A percentile compares a stretch with the other conserved stretches of the same genome.
phyloP scores from a whole-genome alignment of 2,797 vertebrate genomes.

The Podarcis siculus region DNA sequence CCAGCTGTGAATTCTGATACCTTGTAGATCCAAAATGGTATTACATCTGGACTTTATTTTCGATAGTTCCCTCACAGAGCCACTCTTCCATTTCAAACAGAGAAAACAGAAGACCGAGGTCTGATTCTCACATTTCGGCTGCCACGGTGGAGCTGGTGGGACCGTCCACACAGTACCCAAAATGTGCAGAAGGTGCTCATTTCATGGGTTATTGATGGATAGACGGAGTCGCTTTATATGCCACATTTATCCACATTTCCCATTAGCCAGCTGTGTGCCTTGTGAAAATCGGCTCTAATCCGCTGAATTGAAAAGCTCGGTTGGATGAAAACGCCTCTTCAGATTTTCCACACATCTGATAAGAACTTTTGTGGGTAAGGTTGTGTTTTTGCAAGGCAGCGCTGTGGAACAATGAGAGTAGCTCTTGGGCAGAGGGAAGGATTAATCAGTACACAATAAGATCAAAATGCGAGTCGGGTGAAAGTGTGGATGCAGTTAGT shows the following conservation, averaged over 20 bases:
- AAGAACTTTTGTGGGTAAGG: too few relatives aligned
- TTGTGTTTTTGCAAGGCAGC: too few relatives aligned
- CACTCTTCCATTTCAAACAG: conserved; percentile 21
- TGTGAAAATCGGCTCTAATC: too few relatives aligned
- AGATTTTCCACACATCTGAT: too few relatives aligned
- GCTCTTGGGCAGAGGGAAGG: too few relatives aligned
- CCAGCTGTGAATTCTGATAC: conserved; percentile 19
- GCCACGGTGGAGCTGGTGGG: background rate
- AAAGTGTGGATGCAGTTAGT: too few relatives aligned
- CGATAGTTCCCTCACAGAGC: conserved; percentile 20
- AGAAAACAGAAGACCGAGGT: conserved; percentile 16
- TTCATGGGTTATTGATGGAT: background rate
- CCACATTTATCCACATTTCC: background rate
- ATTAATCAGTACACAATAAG: too few relatives aligned
- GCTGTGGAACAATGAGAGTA: too few relatives aligned
- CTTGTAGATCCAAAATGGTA: conserved; percentile 1
- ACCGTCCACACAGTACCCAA: background rate
- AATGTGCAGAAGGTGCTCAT: background rate
- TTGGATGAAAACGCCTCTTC: too few relatives aligned
- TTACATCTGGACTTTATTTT: conserved; percentile 20
- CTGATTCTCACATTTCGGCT: background rate
- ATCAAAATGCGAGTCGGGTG: too few relatives aligned
- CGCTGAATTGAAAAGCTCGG: too few relatives aligned
- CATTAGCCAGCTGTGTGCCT: background rate
- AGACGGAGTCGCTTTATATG: too few relatives aligned